These are phyloP conservation scores for Dioctria rufipes DNA, from an alignment of 2,888 invertebrate species.

Conservation along the genomic window DNA sequence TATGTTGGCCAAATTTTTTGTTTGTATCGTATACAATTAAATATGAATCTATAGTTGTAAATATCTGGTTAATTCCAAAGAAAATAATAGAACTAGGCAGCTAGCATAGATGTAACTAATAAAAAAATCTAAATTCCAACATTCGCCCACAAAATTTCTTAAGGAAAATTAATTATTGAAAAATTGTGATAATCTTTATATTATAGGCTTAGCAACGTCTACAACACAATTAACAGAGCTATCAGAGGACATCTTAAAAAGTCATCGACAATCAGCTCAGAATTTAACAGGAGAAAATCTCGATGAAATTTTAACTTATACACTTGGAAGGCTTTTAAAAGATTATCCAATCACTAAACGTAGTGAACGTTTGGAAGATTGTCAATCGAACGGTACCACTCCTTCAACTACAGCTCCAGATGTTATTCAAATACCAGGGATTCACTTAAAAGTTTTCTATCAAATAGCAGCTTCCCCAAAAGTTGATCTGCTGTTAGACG, in stretches of 20 bases:
- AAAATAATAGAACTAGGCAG: too few relatives aligned
- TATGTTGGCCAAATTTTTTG: too few relatives aligned
- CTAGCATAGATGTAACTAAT: too few relatives aligned
- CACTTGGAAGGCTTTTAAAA: slow-evolving; percentile 72
- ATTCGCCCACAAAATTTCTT: too few relatives aligned
- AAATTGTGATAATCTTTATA: too few relatives aligned
- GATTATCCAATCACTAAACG: slow-evolving; percentile 69
- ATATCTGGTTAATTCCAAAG: too few relatives aligned
- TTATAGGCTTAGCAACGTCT: slow-evolving; percentile 70
- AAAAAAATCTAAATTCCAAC: too few relatives aligned
- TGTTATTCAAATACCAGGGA: slow-evolving; percentile 73
- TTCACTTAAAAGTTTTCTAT: slow-evolving; percentile 84
- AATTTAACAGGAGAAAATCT: slow-evolving; percentile 72
- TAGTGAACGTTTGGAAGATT: slow-evolving; percentile 56
- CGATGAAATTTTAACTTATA: slow-evolving; percentile 75
- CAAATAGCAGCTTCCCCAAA: slow-evolving; percentile 76
- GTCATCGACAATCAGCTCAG: slow-evolving; percentile 68
- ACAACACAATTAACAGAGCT: slow-evolving; percentile 70
- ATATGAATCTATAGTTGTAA: too few relatives aligned
- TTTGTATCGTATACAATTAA: too few relatives aligned
- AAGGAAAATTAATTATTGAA: too few relatives aligned
- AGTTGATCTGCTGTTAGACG: slow-evolving; percentile 69
- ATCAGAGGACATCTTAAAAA: slow-evolving; percentile 68
- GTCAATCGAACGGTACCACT: slow-evolving; percentile 69
- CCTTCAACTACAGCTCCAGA: background rate